Evolutionary conservation across 1,140 invertebrate species (phyloP).

Genomic region (Aphelenchoides fujianensis): DNA sequence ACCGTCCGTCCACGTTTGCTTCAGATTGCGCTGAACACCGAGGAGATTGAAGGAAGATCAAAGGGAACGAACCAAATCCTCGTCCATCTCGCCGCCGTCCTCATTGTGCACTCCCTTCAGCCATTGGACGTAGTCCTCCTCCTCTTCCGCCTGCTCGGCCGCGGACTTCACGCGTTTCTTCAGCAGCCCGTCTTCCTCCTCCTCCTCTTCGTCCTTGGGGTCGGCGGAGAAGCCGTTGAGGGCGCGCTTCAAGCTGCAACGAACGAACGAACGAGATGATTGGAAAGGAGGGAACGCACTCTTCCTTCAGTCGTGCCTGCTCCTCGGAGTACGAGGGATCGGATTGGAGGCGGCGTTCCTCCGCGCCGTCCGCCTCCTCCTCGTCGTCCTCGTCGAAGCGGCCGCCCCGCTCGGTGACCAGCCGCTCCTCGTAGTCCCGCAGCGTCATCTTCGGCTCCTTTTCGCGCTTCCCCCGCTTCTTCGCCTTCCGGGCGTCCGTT

Average conservation of each 20-base stretch:
- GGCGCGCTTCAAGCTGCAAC: constrained; percentile 59
- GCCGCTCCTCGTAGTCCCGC: constrained; percentile 77
- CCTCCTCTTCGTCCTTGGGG: too few relatives aligned
- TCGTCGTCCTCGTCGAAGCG: constrained; percentile 60
- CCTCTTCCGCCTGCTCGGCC: constrained; percentile 70
- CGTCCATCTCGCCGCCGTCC: constrained; percentile 60
- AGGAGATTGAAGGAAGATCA: too few relatives aligned
- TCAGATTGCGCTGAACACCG: constrained; percentile 72
- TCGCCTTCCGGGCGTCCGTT: too few relatives aligned
- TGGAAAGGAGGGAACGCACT: constrained; percentile 60
- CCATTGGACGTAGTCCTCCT: constrained; percentile 76
- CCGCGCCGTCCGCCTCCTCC: constrained; percentile 8
- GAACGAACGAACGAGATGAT: constrained; percentile 10
- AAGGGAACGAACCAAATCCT: constrained; percentile 59
- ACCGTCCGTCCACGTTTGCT: constrained; percentile 79
- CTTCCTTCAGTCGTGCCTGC: constrained; percentile 71
- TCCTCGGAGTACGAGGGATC: constrained; percentile 70
- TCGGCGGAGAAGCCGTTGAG: constrained; percentile 37
- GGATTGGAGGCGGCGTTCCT: not conserved
- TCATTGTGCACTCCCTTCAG: constrained; percentile 74
- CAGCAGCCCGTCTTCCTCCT: constrained; percentile 66
- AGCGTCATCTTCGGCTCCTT: constrained; percentile 70
- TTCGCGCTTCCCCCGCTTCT: constrained; percentile 63
- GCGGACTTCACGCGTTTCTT: constrained; percentile 69
- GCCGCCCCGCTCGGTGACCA: constrained; percentile 73